These are phyloP conservation scores for Pitangus sulphuratus DNA, from an alignment of 2,797 vertebrate species.

Conservation along the genomic window DNA sequence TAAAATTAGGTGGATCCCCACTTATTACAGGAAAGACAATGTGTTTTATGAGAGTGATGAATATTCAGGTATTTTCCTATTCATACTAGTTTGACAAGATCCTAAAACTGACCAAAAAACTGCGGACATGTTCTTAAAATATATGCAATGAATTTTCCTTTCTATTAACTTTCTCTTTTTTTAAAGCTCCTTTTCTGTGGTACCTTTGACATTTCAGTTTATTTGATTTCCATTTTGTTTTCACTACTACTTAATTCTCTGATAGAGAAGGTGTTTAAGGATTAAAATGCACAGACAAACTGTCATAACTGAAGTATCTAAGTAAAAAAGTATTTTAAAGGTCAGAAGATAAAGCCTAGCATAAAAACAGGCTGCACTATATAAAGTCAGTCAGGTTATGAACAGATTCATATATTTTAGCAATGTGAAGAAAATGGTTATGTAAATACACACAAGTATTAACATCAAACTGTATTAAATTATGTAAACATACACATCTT, in stretches of 20 bases:
- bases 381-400: conserved; percentile 79
- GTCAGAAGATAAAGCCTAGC: conserved; percentile 75
- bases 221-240: conserved; percentile 2
- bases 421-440: conserved; percentile 88
- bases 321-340: conserved; percentile 69
- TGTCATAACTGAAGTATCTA: conserved; percentile 55
- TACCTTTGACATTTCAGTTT: not conserved
- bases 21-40: not conserved
- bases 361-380: conserved; percentile 80
- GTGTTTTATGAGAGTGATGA: not conserved
- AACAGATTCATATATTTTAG: conserved; percentile 79
- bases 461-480: conserved; percentile 98
- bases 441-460: conserved; percentile 94
- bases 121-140: not conserved
- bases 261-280: conserved; percentile 45
- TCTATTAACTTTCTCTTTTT: not conserved
- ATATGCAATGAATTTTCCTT: not conserved
- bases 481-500: conserved; percentile 99
- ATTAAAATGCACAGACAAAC: conserved; percentile 64
- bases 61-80: not conserved
- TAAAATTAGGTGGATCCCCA: not conserved
- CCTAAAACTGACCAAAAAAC: not conserved
- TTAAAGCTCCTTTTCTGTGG: not conserved
- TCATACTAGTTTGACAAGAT: not conserved
- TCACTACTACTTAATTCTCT: conserved; percentile 32